Percentiles rank a stretch among this genome's conserved stretches.
phyloP scores from a whole-genome alignment of 2,113 vertebrate genomes.

The Lathamus discolor region DNA sequence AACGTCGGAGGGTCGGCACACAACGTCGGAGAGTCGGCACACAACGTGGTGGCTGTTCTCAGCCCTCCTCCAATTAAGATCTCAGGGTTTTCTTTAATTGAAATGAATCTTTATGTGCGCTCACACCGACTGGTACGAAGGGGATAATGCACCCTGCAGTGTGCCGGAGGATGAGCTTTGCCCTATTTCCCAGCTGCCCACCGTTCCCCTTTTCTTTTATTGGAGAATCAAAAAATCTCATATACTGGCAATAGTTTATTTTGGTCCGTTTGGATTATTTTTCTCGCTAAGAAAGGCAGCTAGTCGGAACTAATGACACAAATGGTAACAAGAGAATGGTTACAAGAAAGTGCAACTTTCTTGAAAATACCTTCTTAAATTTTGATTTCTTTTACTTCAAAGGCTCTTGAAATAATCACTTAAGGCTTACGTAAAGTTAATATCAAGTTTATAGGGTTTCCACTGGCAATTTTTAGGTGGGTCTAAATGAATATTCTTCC shows the following conservation, averaged over 20 bases:
- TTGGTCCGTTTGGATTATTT: neutral
- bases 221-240: neutral
- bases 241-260: neutral
- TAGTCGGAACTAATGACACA: neutral
- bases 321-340: neutral
- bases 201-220: neutral
- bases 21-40: rapidly evolving
- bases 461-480: neutral
- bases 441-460: neutral
- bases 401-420: neutral
- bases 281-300: neutral
- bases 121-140: neutral
- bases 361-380: neutral
- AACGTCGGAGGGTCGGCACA: rapidly evolving
- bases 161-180: neutral
- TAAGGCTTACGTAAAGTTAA: neutral
- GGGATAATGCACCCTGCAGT: neutral
- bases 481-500: neutral
- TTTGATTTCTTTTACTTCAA: neutral
- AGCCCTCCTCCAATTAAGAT: neutral
- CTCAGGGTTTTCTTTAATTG: neutral
- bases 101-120: neutral
- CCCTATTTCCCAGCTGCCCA: neutral
- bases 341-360: neutral
- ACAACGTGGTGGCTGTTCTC: neutral